Conservation (phyloP, 2,113 vertebrate genomes). For the Pseudolaguvia tuberculata region DNA sequence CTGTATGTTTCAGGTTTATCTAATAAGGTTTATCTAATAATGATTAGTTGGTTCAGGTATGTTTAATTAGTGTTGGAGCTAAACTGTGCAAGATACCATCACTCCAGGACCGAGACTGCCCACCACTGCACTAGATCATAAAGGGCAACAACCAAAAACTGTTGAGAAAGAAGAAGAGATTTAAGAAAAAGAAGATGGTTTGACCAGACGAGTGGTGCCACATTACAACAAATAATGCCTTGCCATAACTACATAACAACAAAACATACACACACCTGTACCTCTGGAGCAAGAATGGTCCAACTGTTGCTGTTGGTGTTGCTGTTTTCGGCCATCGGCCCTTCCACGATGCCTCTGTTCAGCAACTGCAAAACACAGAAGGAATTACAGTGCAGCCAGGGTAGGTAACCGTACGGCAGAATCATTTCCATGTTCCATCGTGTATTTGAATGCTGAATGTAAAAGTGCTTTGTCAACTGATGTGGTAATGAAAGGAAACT, state of each 20-base stretch:
- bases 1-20: too few species aligned
- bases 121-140: too few species aligned
- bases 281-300: conserved; percentile 68
- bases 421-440: conserved; percentile 3
- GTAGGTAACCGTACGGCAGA: neutral
- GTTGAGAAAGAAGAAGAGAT: too few species aligned
- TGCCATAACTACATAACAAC: neutral
- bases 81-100: too few species aligned
- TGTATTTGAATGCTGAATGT: conserved; percentile 13
- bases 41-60: too few species aligned
- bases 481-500: neutral
- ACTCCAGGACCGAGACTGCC: too few species aligned
- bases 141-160: too few species aligned
- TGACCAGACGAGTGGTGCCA: too few species aligned
- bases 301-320: conserved; percentile 66
- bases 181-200: neutral
- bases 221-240: too few species aligned
- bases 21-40: too few species aligned
- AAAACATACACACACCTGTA: conserved; percentile 43
- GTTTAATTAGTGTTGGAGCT: too few species aligned
- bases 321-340: conserved; percentile 65
- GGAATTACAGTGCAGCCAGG: neutral
- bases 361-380: conserved; percentile 60
- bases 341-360: conserved; percentile 51
- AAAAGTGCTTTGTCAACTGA: neutral